Evolutionary conservation across 2,888 invertebrate genomes (phyloP), one percentile per base, ranked within the genome.

Genomic region (Alloplasta piceator): DNA sequence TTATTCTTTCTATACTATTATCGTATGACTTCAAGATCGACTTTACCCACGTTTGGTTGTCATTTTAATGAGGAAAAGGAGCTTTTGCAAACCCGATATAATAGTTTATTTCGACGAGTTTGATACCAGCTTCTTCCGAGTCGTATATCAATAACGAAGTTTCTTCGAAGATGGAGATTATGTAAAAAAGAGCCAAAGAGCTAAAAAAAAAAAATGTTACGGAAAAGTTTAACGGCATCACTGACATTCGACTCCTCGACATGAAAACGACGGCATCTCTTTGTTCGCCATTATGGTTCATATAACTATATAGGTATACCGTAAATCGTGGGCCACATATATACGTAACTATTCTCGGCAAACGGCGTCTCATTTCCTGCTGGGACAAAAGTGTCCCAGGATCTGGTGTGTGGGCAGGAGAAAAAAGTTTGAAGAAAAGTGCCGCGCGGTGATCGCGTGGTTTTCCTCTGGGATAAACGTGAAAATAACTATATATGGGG

Each of bases 221-320:
- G 82, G 63, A 70, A 77, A 78, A 82, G 76, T 79, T 82, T 79
- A 82, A 82, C 73, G 79, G 77, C 70, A 78, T 76, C 38, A 36
- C 58, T 61, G 61, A 72, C 71, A 61, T 66, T 64, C 50, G 36
- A 50, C 52, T 74, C 39, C 68, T 46, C 26, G 48, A 79, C 63
- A 50, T 71, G 78, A 79, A 70, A 26, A 67, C 66, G 63, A 39
- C 39, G 4, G 48, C 46, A 61, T 55, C 60, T 56, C 46, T 36
- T 10, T 48, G 38, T 61, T 67, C 38, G 10, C 12, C 50, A 41
- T 9, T 50, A 58, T 56, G 56, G 26, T 26, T 2, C 26, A 26
- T 26, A 26, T 26, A 60, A 43, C 60, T 26, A 39, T 73, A 55
- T 41, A 43, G 63, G 7, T 39, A 52, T 6, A 41, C 39, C 26